phyloP scores from a whole-genome alignment of 2,797 vertebrate genomes.

The Anisognathus igniventris region DNA sequence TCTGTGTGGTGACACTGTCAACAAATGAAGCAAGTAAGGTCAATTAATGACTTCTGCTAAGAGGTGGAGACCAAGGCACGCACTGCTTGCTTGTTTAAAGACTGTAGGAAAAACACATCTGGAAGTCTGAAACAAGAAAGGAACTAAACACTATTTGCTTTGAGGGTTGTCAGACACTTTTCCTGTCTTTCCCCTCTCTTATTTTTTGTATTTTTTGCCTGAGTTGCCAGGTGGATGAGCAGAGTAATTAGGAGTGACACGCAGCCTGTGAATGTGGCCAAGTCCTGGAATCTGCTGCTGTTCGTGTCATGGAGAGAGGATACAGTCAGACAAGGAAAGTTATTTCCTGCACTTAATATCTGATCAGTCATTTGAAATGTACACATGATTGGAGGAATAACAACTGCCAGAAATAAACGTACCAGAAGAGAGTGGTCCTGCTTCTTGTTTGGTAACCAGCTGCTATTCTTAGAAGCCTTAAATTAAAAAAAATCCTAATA shows the following conservation, averaged over 20 bases:
- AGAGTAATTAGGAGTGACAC: not conserved
- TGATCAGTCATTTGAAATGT: slow-evolving; percentile 12
- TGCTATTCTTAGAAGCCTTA: not conserved
- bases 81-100: not conserved
- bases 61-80: not conserved
- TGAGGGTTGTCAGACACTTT: not conserved
- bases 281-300: not conserved
- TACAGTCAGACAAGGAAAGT: not conserved
- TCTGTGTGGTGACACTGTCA: not conserved
- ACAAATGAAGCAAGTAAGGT: not conserved
- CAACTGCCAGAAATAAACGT: not conserved
- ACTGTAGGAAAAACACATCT: not conserved
- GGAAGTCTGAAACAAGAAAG: not conserved
- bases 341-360: slow-evolving; percentile 34
- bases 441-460: not conserved
- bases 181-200: not conserved
- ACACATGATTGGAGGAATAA: not conserved
- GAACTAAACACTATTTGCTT: not conserved
- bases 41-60: not conserved
- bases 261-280: not conserved
- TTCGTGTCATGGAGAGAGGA: not conserved
- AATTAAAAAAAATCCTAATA: not conserved
- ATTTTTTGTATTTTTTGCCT: not conserved
- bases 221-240: not conserved
- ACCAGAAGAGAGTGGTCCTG: not conserved